A percentile compares a stretch with the other conserved stretches of the same genome.
These are phyloP conservation scores for Meta bourneti DNA, from an alignment of 2,888 invertebrate genomes.

Conservation along the genomic window DNA sequence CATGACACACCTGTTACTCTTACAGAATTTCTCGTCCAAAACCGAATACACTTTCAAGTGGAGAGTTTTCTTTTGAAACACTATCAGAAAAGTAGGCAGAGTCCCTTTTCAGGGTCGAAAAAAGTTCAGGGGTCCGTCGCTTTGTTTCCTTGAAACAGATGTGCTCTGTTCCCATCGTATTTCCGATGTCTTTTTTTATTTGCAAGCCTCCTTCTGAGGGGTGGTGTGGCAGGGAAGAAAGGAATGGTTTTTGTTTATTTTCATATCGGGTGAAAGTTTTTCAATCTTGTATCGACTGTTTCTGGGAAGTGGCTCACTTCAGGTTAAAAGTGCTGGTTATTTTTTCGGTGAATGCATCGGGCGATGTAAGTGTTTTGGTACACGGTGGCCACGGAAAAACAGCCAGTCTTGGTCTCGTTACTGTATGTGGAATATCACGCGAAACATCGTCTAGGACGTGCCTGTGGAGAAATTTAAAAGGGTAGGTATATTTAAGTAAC, in stretches of 20 bases:
- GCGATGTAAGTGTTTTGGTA: too few relatives aligned
- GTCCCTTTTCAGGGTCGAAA: conserved; percentile 7
- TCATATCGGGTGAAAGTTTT: background rate
- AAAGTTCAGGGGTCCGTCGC: conserved; percentile 20
- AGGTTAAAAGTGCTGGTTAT: too few relatives aligned
- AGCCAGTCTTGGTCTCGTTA: too few relatives aligned
- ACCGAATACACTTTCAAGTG: background rate
- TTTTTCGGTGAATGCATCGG: too few relatives aligned
- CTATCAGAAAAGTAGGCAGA: conserved; percentile 48
- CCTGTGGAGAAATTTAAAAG: too few relatives aligned
- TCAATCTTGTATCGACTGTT: background rate
- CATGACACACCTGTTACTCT: conserved; percentile 66
- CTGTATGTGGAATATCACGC: too few relatives aligned
- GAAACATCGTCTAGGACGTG: too few relatives aligned
- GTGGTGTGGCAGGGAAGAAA: background rate
- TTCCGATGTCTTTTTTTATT: conserved; percentile 24
- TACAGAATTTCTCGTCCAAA: conserved; percentile 13
- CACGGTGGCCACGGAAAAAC: too few relatives aligned
- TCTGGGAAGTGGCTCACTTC: background rate
- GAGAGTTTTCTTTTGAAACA: conserved; percentile 33
- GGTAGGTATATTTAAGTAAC: too few relatives aligned
- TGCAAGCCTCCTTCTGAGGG: conserved; percentile 5
- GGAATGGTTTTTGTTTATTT: background rate
- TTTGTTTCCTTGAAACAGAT: conserved; percentile 55
- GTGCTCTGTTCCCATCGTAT: conserved; percentile 32